Evolutionary conservation across 2,113 vertebrate genomes (phyloP).

Genomic region (Colaptes auratus): DNA sequence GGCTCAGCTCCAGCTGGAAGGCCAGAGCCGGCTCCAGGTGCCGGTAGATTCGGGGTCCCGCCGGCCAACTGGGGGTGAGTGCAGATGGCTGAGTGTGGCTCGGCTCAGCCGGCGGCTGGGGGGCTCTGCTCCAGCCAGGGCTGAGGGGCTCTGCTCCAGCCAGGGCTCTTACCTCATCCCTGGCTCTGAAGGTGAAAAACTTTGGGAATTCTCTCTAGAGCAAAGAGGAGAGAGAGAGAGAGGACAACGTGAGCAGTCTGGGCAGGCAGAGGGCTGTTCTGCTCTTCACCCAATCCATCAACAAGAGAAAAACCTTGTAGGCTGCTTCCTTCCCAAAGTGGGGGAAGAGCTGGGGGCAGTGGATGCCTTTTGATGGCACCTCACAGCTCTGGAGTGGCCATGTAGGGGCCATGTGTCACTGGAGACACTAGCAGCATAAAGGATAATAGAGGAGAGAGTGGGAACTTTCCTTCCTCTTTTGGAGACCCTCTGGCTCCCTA

Average conservation of each 20-base stretch:
- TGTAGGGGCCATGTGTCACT: rapidly evolving
- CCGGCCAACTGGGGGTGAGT: constrained; percentile 84
- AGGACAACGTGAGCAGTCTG: rapidly evolving
- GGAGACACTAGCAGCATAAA: background rate
- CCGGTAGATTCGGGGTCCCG: constrained; percentile 96
- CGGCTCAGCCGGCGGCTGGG: rapidly evolving
- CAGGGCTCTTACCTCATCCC: constrained; percentile 81
- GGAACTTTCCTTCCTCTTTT: no score
- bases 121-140: rapidly evolving
- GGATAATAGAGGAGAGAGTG: background rate
- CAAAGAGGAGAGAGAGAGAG: background rate
- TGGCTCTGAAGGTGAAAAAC: constrained; percentile 97
- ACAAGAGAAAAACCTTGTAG: background rate
- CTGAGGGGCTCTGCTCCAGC: rapidly evolving
- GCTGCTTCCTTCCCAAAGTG: background rate
- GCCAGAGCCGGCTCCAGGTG: constrained; percentile 95
- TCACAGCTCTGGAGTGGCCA: background rate
- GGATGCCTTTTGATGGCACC: background rate
- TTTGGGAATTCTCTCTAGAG: constrained; percentile 95
- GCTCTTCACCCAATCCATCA: background rate
- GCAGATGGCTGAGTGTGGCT: rapidly evolving
- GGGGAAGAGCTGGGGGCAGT: background rate
- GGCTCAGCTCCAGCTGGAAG: constrained; percentile 96
- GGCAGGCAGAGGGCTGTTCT: rapidly evolving
- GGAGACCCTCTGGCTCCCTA: no score